These are phyloP conservation scores for Urocynchramus pylzowi DNA, from an alignment of 2,113 vertebrate species.

Conservation along the genomic window DNA sequence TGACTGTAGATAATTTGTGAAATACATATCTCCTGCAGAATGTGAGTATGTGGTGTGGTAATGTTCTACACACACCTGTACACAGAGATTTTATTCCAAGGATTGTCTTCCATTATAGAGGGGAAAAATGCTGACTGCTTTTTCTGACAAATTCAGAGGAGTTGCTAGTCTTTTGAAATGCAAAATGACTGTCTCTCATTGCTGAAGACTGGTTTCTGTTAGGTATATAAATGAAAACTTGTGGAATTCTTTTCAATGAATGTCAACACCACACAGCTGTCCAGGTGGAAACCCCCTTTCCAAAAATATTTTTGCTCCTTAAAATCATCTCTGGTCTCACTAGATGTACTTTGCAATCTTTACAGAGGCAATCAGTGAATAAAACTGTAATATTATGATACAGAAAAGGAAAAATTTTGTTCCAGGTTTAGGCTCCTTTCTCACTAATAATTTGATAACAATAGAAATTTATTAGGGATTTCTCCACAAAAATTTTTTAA, in stretches of 20 bases:
- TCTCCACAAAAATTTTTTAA: not conserved
- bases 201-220: not conserved
- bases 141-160: not conserved
- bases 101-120: not conserved
- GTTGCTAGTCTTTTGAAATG: not conserved
- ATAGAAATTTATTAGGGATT: not conserved
- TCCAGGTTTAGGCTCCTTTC: not conserved
- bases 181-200: not conserved
- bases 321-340: not conserved
- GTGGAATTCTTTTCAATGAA: not conserved
- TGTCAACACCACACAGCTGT: not conserved
- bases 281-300: not conserved
- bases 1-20: not conserved
- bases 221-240: not conserved
- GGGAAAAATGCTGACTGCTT: not conserved
- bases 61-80: not conserved
- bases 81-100: not conserved
- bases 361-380: not conserved
- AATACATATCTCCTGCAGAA: not conserved
- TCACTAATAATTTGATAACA: not conserved
- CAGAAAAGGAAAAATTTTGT: not conserved
- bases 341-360: not conserved
- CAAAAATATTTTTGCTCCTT: not conserved
- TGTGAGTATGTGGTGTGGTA: not conserved
- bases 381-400: not conserved